Evolutionary conservation across 2,797 vertebrate genomes (phyloP).

Genomic region (Syndactyla subalaris): DNA sequence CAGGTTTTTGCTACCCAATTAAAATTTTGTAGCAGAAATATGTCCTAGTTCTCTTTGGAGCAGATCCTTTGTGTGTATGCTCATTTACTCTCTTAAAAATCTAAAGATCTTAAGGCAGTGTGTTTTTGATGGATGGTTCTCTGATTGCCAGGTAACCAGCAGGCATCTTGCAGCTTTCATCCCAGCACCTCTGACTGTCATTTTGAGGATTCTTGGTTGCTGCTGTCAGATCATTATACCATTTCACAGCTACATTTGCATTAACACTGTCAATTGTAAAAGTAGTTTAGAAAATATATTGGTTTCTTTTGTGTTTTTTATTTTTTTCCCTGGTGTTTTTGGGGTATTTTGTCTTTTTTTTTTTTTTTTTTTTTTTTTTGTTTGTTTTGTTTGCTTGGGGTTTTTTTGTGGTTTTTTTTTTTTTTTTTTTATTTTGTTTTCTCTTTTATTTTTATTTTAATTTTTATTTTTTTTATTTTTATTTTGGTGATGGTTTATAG

Average conservation of each 20-base stretch:
- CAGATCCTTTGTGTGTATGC: neutral
- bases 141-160: neutral
- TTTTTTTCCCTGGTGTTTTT: too few species aligned
- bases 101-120: neutral
- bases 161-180: conserved; percentile 3
- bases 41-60: neutral
- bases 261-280: neutral
- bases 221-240: neutral
- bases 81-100: neutral
- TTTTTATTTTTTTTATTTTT: neutral
- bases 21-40: neutral
- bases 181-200: neutral
- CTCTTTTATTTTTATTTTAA: too few species aligned
- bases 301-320: too few species aligned
- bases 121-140: neutral
- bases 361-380: too few species aligned
- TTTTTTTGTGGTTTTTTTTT: too few species aligned
- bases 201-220: neutral
- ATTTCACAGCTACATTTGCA: neutral
- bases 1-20: neutral
- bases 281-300: neutral
- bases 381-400: too few species aligned
- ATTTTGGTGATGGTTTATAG: neutral
- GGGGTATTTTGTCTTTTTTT: too few species aligned
- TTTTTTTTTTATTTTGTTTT: too few species aligned